Conservation (phyloP, 2,113 vertebrate species). For the Laterallus jamaicensis region DNA sequence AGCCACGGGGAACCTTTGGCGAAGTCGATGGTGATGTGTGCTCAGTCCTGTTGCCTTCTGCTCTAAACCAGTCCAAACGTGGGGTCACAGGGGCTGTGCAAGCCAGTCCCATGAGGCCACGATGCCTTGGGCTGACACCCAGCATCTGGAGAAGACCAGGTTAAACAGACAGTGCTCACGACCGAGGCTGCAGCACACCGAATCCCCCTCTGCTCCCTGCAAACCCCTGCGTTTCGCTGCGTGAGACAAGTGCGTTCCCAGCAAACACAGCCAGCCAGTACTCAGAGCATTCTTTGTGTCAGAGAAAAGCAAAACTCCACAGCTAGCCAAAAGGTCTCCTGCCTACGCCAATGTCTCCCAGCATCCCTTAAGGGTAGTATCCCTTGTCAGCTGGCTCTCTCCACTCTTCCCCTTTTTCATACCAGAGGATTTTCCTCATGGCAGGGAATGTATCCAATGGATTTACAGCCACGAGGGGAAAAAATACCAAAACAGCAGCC, state of each 20-base stretch:
- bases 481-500: neutral
- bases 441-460: neutral
- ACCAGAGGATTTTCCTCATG: neutral
- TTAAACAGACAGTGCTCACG: accelerated
- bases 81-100: neutral
- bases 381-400: neutral
- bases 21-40: accelerated
- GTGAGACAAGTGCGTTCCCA: accelerated
- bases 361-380: neutral
- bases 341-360: accelerated
- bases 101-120: neutral
- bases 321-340: neutral
- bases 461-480: neutral
- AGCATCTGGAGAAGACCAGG: neutral
- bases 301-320: neutral
- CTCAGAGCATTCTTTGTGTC: neutral
- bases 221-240: neutral
- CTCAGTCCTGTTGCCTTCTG: neutral
- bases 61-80: neutral
- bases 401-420: neutral
- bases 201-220: neutral
- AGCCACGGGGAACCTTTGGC: neutral
- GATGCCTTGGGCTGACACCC: neutral
- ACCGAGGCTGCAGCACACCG: neutral
- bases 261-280: neutral